Percentiles rank a stretch among this genome's conserved stretches.
phyloP scores from a whole-genome alignment of 2,797 vertebrate genomes.

The Vespertilio murinus region DNA sequence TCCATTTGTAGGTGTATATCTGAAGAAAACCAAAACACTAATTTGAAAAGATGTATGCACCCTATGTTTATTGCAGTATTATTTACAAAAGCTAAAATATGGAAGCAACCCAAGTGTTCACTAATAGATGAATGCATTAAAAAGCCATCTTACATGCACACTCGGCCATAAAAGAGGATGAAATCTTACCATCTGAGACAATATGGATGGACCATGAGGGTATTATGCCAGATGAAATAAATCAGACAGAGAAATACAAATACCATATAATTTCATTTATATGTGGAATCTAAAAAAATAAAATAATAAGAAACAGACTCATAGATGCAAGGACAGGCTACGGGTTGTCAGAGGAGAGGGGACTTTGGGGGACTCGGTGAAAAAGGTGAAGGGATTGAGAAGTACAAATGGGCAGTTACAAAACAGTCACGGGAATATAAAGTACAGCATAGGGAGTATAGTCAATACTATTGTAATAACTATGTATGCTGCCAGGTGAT shows the following conservation, averaged over 20 bases:
- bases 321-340: not conserved
- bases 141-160: not conserved
- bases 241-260: not conserved
- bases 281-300: not conserved
- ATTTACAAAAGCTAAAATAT: not conserved
- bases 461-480: not conserved
- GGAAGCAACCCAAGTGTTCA: not conserved
- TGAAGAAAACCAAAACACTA: not conserved
- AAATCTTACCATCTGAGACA: not conserved
- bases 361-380: not conserved
- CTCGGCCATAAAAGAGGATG: not conserved
- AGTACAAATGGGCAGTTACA: not conserved
- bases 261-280: not conserved
- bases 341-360: not conserved
- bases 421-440: not conserved
- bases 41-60: not conserved
- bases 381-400: not conserved
- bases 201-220: not conserved
- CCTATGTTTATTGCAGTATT: not conserved
- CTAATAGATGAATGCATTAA: not conserved
- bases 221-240: not conserved
- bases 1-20: not conserved
- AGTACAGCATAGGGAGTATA: not conserved
- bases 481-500: not conserved
- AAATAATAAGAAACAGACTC: not conserved